These are phyloP conservation scores for Aspidiotus rigidus DNA, from an alignment of 2,888 invertebrate genomes.

Conservation along the genomic window DNA sequence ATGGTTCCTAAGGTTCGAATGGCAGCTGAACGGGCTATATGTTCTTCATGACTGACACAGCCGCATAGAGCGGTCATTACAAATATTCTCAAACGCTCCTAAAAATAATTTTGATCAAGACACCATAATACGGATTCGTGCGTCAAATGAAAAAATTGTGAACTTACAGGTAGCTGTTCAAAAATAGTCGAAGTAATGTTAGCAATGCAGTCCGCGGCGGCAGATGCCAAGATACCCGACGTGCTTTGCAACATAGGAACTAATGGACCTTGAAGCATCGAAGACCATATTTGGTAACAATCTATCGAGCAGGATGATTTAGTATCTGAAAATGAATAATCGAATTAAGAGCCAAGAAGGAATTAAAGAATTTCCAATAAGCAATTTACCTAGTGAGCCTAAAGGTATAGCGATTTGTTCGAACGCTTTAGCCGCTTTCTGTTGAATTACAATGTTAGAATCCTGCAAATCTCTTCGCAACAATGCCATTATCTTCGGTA, in stretches of 20 bases:
- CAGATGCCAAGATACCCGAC: slow-evolving; percentile 17
- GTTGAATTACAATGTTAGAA: slow-evolving; percentile 21
- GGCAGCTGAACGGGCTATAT: slow-evolving; percentile 26
- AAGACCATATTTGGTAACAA: slow-evolving; percentile 11
- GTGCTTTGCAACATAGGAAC: slow-evolving; percentile 26
- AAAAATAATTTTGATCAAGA: not conserved
- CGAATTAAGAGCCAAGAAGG: not conserved
- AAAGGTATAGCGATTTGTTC: slow-evolving; percentile 25
- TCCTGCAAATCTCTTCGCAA: slow-evolving; percentile 14
- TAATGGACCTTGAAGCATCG: slow-evolving; percentile 20
- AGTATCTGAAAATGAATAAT: slow-evolving; percentile 3
- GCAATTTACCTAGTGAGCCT: slow-evolving; percentile 4
- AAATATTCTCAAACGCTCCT: slow-evolving; percentile 25
- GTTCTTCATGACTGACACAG: slow-evolving; percentile 21
- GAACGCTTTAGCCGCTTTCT: slow-evolving; percentile 25
- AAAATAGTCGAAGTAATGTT: slow-evolving; percentile 15
- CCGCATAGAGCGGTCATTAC: slow-evolving; percentile 25
- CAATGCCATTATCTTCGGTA: slow-evolving; percentile 12
- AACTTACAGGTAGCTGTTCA: slow-evolving; percentile 20
- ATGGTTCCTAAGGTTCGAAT: slow-evolving; percentile 17
- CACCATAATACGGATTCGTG: not conserved
- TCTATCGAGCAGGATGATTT: slow-evolving; percentile 6
- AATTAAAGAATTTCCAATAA: not conserved
- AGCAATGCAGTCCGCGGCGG: slow-evolving; percentile 22
- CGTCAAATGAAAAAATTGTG: not conserved